Conservation (phyloP, 1,140 invertebrate genomes). For the Phthorimaea operculella region DNA sequence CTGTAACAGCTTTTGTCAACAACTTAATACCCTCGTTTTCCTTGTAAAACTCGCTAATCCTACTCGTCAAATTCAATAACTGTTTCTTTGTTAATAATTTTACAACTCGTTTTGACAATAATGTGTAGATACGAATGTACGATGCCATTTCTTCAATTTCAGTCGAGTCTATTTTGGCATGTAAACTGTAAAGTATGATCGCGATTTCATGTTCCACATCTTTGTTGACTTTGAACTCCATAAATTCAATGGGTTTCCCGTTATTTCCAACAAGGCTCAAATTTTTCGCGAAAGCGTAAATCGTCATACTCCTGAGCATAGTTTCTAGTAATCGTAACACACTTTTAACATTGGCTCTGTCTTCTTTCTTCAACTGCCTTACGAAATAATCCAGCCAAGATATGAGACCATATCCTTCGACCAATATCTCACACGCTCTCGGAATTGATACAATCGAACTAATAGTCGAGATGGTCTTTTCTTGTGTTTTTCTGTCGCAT, state of each 20-base stretch:
- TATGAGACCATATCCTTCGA: constrained; percentile 72
- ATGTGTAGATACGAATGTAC: constrained; percentile 36
- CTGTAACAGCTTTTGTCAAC: constrained; percentile 27
- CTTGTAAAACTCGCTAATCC: constrained; percentile 23
- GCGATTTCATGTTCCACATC: constrained; percentile 48
- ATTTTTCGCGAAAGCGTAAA: constrained; percentile 34
- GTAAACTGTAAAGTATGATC: constrained; percentile 33
- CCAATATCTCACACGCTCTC: constrained; percentile 70
- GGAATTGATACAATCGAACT: constrained; percentile 70
- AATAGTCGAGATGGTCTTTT: constrained; percentile 73
- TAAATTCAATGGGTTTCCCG: constrained; percentile 21
- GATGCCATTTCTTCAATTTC: constrained; percentile 31
- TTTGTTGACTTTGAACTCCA: constrained; percentile 43
- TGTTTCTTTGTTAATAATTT: constrained; percentile 48
- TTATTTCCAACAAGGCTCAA: constrained; percentile 19
- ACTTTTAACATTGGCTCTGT: constrained; percentile 28
- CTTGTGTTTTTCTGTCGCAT: constrained; percentile 65
- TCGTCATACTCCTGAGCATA: constrained; percentile 36
- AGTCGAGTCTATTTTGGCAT: constrained; percentile 25
- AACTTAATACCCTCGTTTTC: constrained; percentile 28
- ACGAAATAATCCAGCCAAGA: constrained; percentile 68
- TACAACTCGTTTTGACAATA: constrained; percentile 41
- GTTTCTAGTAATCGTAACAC: constrained; percentile 33
- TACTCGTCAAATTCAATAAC: constrained; percentile 33
- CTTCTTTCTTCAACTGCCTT: constrained; percentile 33